phyloP scores from a whole-genome alignment of 2,888 invertebrate genomes.

The Pediacus dermestoides region DNA sequence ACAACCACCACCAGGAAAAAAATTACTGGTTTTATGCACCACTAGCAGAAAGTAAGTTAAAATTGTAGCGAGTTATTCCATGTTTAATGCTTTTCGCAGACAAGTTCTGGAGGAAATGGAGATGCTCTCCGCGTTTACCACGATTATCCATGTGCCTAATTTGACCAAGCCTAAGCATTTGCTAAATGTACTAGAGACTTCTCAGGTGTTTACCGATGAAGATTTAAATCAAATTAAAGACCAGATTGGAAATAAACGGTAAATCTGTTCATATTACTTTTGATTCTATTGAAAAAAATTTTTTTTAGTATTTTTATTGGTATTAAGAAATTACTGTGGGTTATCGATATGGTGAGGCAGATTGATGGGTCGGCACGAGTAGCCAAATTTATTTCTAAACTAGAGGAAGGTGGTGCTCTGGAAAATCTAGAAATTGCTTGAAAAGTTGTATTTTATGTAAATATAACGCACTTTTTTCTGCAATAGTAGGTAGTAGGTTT shows the following conservation, averaged over 20 bases:
- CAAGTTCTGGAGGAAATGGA: constrained; percentile 96
- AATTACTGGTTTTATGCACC: constrained; percentile 90
- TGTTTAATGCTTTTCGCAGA: constrained; percentile 50
- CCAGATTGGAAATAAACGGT: constrained; percentile 77
- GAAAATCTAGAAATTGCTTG: constrained; percentile 51
- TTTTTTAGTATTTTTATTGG: constrained; percentile 82
- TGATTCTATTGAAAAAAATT: background rate
- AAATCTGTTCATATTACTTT: constrained; percentile 35
- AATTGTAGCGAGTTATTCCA: constrained; percentile 5
- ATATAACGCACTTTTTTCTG: too few species aligned
- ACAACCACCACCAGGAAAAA: constrained; percentile 89
- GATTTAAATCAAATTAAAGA: constrained; percentile 71
- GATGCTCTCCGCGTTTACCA: constrained; percentile 87
- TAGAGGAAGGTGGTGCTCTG: constrained; percentile 88
- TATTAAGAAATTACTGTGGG: constrained; percentile 89
- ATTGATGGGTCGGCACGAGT: constrained; percentile 76
- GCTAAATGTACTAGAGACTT: constrained; percentile 74
- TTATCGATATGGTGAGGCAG: constrained; percentile 93
- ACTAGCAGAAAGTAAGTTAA: constrained; percentile 88
- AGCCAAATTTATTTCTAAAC: constrained; percentile 82
- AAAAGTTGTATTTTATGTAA: too few species aligned
- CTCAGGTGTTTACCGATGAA: constrained; percentile 71
- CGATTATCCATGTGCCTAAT: constrained; percentile 88
- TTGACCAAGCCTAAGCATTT: constrained; percentile 82
- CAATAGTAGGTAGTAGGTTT: too few species aligned